A percentile compares a stretch with the other conserved stretches of the same genome.
These are phyloP conservation scores for Rachycentron canadum DNA, from an alignment of 2,797 vertebrate species.

Conservation along the genomic window DNA sequence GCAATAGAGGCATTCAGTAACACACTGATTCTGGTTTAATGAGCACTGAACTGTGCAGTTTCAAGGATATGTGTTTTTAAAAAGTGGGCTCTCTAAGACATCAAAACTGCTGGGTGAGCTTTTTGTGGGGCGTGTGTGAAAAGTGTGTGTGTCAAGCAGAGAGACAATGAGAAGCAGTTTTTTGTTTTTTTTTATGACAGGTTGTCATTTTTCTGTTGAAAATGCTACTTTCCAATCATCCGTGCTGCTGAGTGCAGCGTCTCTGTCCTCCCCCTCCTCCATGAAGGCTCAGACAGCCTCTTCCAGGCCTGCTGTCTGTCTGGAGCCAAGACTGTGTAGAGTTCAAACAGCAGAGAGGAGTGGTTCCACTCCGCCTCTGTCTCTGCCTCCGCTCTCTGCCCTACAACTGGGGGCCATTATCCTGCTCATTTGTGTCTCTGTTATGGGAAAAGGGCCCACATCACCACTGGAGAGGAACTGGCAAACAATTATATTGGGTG, in stretches of 20 bases:
- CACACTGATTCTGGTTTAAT: slow-evolving; percentile 71
- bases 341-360: slow-evolving; percentile 84
- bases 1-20: slow-evolving; percentile 80
- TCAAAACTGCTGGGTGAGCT: slow-evolving; percentile 25
- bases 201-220: slow-evolving; percentile 35
- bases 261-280: slow-evolving; percentile 57
- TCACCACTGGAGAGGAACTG: slow-evolving; percentile 85
- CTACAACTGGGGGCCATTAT: slow-evolving; percentile 85
- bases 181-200: slow-evolving; percentile 23
- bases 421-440: slow-evolving; percentile 84
- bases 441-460: slow-evolving; percentile 83
- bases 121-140: slow-evolving; percentile 35
- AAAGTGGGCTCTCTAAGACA: slow-evolving; percentile 32
- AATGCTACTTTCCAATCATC: slow-evolving; percentile 34
- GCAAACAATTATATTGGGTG: slow-evolving; percentile 90
- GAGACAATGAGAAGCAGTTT: background rate
- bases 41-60: slow-evolving; percentile 62
- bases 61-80: slow-evolving; percentile 51
- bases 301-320: slow-evolving; percentile 74
- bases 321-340: slow-evolving; percentile 83
- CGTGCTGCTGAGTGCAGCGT: slow-evolving; percentile 59
- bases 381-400: slow-evolving; percentile 73
- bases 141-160: slow-evolving; percentile 6
- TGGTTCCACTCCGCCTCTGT: slow-evolving; percentile 80
- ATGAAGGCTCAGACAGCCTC: slow-evolving; percentile 75